These are phyloP conservation scores for Aleiodes alternator DNA, from an alignment of 2,888 invertebrate genomes.

Conservation along the genomic window DNA sequence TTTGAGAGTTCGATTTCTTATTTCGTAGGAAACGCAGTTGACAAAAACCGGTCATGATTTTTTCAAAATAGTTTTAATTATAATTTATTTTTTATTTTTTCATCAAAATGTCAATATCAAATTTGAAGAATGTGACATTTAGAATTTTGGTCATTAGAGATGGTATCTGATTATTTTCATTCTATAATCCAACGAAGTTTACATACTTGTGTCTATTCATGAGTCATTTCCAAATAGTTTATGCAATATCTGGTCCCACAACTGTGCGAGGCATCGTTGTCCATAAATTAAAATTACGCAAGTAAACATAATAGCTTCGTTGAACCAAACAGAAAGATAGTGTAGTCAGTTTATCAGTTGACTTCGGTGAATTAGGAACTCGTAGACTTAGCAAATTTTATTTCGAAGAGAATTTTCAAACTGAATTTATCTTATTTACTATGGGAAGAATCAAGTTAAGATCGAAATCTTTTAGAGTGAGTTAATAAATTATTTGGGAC, in stretches of 20 bases:
- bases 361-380: slow-evolving; percentile 22
- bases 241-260: slow-evolving; percentile 39
- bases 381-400: background rate
- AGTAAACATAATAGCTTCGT: slow-evolving; percentile 22
- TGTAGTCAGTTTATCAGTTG: slow-evolving; percentile 39
- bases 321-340: slow-evolving; percentile 17
- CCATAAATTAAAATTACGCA: slow-evolving; percentile 48
- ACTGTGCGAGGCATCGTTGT: slow-evolving; percentile 30
- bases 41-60: background rate
- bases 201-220: too few species aligned
- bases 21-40: background rate
- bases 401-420: background rate
- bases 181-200: too few species aligned
- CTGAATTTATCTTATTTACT: background rate
- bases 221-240: slow-evolving; percentile 42
- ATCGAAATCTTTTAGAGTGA: slow-evolving; percentile 54
- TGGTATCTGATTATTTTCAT: too few species aligned
- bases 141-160: too few species aligned
- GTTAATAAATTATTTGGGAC: slow-evolving; percentile 31
- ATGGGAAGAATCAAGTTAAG: slow-evolving; percentile 58
- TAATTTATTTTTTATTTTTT: too few species aligned
- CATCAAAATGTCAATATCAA: too few species aligned
- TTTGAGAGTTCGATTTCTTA: slow-evolving; percentile 17
- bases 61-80: too few species aligned
- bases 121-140: too few species aligned